Evolutionary conservation across 2,797 vertebrate species (phyloP).

Genomic region (Eulemur coronatus): DNA sequence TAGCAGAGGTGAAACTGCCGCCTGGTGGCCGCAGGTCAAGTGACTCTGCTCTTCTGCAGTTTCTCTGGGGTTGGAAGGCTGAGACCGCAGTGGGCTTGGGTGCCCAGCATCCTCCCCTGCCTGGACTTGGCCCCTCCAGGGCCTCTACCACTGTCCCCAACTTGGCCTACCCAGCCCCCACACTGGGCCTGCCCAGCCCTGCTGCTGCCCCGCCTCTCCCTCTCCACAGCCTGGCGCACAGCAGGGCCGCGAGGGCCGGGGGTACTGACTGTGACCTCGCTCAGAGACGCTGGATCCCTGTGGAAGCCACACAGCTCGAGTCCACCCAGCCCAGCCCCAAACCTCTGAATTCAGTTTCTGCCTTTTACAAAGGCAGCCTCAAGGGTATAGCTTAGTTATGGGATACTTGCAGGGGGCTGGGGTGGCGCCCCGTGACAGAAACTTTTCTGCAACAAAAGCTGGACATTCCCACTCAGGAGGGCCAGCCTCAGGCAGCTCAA

Average conservation of each 20-base stretch:
- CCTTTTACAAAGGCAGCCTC: neutral
- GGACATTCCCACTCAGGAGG: fast-evolving
- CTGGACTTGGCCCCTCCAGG: neutral
- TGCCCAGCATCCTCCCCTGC: neutral
- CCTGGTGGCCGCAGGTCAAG: neutral
- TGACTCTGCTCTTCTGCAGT: neutral
- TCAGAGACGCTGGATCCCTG: neutral
- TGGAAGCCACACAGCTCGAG: neutral
- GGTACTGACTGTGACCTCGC: no score
- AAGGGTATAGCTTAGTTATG: fast-evolving
- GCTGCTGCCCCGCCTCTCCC: neutral
- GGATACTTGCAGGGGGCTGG: fast-evolving
- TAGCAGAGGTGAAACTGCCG: fast-evolving
- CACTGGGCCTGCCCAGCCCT: neutral
- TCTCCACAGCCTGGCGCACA: no score
- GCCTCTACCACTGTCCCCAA: neutral
- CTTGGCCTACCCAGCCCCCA: fast-evolving
- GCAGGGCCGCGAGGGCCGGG: neutral
- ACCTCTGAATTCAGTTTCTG: neutral
- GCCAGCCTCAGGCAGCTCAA: fast-evolving
- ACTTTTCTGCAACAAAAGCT: neutral
- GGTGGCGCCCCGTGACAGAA: fast-evolving
- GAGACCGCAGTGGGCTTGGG: fast-evolving
- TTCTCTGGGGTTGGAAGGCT: fast-evolving
- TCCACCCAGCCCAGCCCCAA: neutral